Evolutionary conservation across 1,140 invertebrate species (phyloP).

Genomic region (Drosophila rufa): DNA sequence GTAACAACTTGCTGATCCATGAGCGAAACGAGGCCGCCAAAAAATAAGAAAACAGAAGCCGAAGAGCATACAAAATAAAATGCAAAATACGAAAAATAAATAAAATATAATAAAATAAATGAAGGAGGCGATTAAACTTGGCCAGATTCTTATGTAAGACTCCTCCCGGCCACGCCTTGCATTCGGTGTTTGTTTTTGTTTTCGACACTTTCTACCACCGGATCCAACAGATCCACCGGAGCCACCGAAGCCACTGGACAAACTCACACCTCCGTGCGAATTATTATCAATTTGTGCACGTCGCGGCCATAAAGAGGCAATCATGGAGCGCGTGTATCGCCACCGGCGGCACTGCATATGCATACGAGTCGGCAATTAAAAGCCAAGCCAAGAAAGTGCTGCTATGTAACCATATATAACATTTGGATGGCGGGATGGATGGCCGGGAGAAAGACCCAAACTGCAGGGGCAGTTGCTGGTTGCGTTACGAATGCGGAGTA

Average conservation of each 20-base stretch:
- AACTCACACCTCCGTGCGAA: slow-evolving; percentile 62
- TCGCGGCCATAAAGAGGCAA: slow-evolving; percentile 72
- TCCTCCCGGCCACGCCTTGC: slow-evolving; percentile 34
- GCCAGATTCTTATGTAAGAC: slow-evolving; percentile 45
- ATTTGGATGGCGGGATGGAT: slow-evolving; percentile 1
- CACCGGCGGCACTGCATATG: slow-evolving; percentile 39
- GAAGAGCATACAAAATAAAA: slow-evolving; percentile 2
- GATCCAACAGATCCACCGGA: slow-evolving; percentile 13
- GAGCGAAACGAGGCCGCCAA: neutral
- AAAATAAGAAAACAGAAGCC: neutral
- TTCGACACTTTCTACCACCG: slow-evolving; percentile 60
- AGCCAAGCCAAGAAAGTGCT: slow-evolving; percentile 30
- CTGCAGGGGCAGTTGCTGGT: neutral
- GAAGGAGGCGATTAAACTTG: slow-evolving; percentile 14
- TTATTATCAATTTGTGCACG: slow-evolving; percentile 82
- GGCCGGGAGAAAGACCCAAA: neutral
- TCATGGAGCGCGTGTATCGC: slow-evolving; percentile 52
- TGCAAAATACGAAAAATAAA: neutral
- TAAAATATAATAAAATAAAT: neutral
- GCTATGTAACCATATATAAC: slow-evolving; percentile 29
- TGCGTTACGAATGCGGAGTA: neutral
- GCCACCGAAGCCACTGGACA: slow-evolving; percentile 1
- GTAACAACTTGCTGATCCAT: slow-evolving; percentile 16
- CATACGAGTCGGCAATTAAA: slow-evolving; percentile 57
- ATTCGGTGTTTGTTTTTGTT: neutral